phyloP scores from a whole-genome alignment of 1,140 invertebrate species.

The Polypedilum vanderplanki region DNA sequence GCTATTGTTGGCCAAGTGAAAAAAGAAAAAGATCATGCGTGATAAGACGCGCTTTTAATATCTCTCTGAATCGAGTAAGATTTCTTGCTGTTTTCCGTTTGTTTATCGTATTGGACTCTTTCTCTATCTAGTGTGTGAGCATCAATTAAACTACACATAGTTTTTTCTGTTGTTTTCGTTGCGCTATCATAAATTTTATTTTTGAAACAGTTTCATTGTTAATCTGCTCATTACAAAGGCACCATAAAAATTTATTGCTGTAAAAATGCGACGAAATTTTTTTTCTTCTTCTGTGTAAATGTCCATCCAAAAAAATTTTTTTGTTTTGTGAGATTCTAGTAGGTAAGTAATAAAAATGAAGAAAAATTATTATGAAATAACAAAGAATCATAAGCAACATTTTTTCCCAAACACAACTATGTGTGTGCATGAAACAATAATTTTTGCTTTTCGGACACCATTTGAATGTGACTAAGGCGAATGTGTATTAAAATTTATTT shows the following conservation, averaged over 20 bases:
- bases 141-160: constrained; percentile 26
- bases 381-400: neutral
- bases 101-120: constrained; percentile 25
- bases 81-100: constrained; percentile 23
- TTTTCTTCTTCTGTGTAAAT: neutral
- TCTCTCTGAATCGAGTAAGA: neutral
- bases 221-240: constrained; percentile 15
- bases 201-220: constrained; percentile 23
- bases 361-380: neutral
- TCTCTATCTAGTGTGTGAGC: neutral
- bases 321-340: too few relatives aligned
- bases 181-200: constrained; percentile 27
- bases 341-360: too few relatives aligned
- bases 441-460: too few relatives aligned
- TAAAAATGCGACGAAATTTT: constrained; percentile 17
- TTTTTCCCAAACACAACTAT: neutral
- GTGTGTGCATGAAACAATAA: too few relatives aligned
- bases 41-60: constrained; percentile 15
- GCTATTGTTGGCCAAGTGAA: neutral
- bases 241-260: constrained; percentile 26
- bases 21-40: constrained; percentile 25
- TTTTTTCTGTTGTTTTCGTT: neutral
- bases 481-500: too few relatives aligned
- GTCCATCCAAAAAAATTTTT: too few relatives aligned
- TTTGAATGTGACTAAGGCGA: too few relatives aligned